These are phyloP conservation scores for Drosophila tropicalis DNA, from an alignment of 1,140 invertebrate genomes.

Conservation along the genomic window DNA sequence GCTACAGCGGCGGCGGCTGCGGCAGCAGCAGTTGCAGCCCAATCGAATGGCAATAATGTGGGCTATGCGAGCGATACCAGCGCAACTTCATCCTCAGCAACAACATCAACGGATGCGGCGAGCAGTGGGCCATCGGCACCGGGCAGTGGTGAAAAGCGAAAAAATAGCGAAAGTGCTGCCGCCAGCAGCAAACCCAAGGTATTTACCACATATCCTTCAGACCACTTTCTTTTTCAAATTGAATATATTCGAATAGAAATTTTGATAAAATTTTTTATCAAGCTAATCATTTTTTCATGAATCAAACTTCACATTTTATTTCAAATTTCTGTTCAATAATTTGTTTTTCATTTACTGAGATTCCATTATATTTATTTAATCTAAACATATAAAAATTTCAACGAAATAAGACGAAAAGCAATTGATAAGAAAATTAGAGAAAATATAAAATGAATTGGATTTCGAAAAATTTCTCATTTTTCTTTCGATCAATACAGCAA, in stretches of 20 bases:
- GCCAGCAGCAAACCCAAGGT: constrained; percentile 79
- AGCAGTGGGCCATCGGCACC: constrained; percentile 30
- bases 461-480: constrained; percentile 13
- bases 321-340: neutral
- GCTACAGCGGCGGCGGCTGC: constrained; percentile 19
- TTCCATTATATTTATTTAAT: neutral
- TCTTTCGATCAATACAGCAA: constrained; percentile 10
- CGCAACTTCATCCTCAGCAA: constrained; percentile 65
- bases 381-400: neutral
- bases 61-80: constrained; percentile 71
- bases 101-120: constrained; percentile 84
- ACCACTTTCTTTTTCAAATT: neutral
- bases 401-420: neutral
- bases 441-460: constrained; percentile 1
- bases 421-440: neutral
- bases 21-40: constrained; percentile 83
- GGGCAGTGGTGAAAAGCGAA: constrained; percentile 89
- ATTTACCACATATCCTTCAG: neutral
- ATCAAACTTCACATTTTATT: constrained; percentile 2
- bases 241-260: neutral
- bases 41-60: constrained; percentile 67
- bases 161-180: constrained; percentile 83
- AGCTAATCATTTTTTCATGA: neutral
- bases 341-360: neutral
- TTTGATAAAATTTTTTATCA: neutral